Percentiles rank a stretch among this genome's conserved stretches.
Conservation (phyloP, 2,888 invertebrate species). For the Plagodis pulveraria region DNA sequence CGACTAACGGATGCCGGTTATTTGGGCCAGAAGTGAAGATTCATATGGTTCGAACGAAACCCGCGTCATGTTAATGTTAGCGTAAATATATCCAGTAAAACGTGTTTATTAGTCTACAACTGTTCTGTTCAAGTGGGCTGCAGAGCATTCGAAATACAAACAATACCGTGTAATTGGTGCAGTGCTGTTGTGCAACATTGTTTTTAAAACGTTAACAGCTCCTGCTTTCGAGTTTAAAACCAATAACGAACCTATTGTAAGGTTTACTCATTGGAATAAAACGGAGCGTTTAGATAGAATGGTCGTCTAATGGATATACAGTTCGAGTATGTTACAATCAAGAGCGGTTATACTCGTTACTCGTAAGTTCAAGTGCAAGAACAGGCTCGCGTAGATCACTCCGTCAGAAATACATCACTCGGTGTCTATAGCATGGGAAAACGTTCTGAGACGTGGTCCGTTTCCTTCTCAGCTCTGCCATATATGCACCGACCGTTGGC, state of each 20-base stretch:
- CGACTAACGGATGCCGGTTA: slow-evolving; percentile 72
- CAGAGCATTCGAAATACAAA: slow-evolving; percentile 64
- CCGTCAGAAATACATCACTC: slow-evolving; percentile 71
- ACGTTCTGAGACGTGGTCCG: slow-evolving; percentile 54
- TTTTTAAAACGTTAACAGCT: slow-evolving; percentile 49
- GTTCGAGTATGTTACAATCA: slow-evolving; percentile 34
- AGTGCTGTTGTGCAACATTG: slow-evolving; percentile 55
- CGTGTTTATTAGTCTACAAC: slow-evolving; percentile 70
- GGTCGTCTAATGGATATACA: slow-evolving; percentile 35
- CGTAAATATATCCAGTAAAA: slow-evolving; percentile 71
- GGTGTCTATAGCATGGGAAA: slow-evolving; percentile 74
- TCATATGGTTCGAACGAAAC: slow-evolving; percentile 72
- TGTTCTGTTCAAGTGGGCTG: slow-evolving; percentile 56
- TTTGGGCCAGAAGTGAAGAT: slow-evolving; percentile 72
- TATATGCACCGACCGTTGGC: slow-evolving; percentile 65
- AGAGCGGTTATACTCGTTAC: slow-evolving; percentile 43
- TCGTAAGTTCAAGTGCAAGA: slow-evolving; percentile 69
- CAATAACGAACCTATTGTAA: slow-evolving; percentile 49
- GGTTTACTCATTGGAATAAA: slow-evolving; percentile 25
- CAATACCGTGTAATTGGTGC: slow-evolving; percentile 67
- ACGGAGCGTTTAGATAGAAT: slow-evolving; percentile 24
- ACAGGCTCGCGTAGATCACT: slow-evolving; percentile 62
- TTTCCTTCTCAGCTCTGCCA: slow-evolving; percentile 67
- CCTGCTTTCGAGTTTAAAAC: slow-evolving; percentile 40
- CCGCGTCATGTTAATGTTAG: slow-evolving; percentile 65